Conservation (phyloP, 2,797 vertebrate genomes). For the Protonibea diacanthus region DNA sequence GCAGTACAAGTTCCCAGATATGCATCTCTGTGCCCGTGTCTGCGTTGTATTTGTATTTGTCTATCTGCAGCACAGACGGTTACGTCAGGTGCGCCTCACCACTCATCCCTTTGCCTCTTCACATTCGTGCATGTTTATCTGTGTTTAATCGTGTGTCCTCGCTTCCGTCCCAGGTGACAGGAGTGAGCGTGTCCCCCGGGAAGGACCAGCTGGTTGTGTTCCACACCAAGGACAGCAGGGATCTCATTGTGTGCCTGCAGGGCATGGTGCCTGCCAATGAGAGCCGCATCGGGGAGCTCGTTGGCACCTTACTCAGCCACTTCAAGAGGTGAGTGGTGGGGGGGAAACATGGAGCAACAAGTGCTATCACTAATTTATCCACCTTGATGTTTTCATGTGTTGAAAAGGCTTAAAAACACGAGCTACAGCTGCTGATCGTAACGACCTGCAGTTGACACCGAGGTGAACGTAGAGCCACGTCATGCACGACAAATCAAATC, state of each 20-base stretch:
- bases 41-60: not conserved
- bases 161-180: slow-evolving; percentile 88
- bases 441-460: rapidly evolving
- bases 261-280: slow-evolving; percentile 89
- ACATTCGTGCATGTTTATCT: slow-evolving; percentile 17
- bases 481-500: not conserved
- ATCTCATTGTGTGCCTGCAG: slow-evolving; percentile 96
- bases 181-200: slow-evolving; percentile 96
- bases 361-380: not conserved
- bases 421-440: not conserved
- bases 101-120: no score
- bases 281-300: slow-evolving; percentile 95
- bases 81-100: not conserved
- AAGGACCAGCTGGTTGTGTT: slow-evolving; percentile 98
- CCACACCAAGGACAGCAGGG: slow-evolving; percentile 96
- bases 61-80: slow-evolving; percentile 3
- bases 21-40: not conserved
- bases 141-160: slow-evolving; percentile 32
- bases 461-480: not conserved
- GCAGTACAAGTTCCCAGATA: not conserved
- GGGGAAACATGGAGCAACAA: not conserved
- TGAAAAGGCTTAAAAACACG: not conserved
- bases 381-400: not conserved
- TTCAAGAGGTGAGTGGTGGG: slow-evolving; percentile 90
- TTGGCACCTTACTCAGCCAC: slow-evolving; percentile 93